A percentile compares a stretch with the other conserved stretches of the same genome.
phyloP scores from a whole-genome alignment of 2,888 invertebrate species.

The Torymus texanus region DNA sequence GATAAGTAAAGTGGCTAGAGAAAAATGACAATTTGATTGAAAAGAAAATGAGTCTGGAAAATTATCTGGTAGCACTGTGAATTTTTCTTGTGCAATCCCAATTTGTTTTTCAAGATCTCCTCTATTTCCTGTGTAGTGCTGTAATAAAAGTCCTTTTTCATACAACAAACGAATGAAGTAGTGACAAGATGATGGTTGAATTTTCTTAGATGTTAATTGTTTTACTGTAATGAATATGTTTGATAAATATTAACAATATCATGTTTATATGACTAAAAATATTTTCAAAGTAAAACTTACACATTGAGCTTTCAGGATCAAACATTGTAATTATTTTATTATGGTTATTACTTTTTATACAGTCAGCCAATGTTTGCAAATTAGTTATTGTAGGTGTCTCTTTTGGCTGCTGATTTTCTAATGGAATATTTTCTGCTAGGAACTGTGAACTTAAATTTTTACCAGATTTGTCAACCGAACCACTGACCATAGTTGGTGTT shows the following conservation, averaged over 20 bases:
- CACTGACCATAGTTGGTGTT: neutral
- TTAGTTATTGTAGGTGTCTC: neutral
- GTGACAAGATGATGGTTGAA: constrained; percentile 29
- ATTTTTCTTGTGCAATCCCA: constrained; percentile 27
- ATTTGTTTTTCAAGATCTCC: constrained; percentile 22
- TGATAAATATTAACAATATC: no score
- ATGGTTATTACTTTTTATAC: constrained; percentile 14
- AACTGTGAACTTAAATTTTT: constrained; percentile 20
- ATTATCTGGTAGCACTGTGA: constrained; percentile 13
- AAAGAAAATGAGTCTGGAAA: constrained; percentile 12
- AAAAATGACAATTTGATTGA: constrained; percentile 4
- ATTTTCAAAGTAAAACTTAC: constrained; percentile 21
- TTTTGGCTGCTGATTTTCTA: no score
- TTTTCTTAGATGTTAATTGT: constrained; percentile 9
- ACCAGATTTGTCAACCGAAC: neutral
- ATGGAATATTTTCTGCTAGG: constrained; percentile 5
- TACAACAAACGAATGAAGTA: constrained; percentile 40
- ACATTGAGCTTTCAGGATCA: constrained; percentile 28
- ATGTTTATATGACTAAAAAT: no score
- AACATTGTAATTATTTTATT: constrained; percentile 31
- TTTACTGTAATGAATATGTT: neutral
- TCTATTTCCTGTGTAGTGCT: constrained; percentile 33
- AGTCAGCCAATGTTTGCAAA: constrained; percentile 34
- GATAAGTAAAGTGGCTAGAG: constrained; percentile 25
- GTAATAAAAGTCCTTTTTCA: constrained; percentile 34